These are phyloP conservation scores for Seira musarum DNA, from an alignment of 2,888 invertebrate genomes.

Conservation along the genomic window DNA sequence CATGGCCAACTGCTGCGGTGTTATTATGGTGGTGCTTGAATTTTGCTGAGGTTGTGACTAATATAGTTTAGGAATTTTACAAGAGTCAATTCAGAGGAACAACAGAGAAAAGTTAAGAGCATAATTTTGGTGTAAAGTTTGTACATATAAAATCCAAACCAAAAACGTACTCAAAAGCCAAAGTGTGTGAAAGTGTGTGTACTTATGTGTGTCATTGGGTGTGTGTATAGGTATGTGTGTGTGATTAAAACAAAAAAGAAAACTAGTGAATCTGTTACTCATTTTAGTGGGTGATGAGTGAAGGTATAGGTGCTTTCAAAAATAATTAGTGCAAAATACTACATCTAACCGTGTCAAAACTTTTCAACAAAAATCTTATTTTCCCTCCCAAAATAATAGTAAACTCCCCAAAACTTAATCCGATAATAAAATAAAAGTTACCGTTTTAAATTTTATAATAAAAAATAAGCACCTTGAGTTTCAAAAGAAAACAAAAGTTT, in stretches of 20 bases:
- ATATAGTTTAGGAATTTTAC: conserved; percentile 33
- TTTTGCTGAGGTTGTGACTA: conserved; percentile 65
- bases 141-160: background rate
- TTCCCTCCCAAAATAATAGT: too few relatives aligned
- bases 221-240: background rate
- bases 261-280: too few relatives aligned
- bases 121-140: background rate
- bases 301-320: background rate
- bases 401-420: too few relatives aligned
- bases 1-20: conserved; percentile 69
- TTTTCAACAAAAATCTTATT: too few relatives aligned
- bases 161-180: background rate
- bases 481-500: too few relatives aligned
- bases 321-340: conserved; percentile 18
- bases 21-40: conserved; percentile 69
- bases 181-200: too few relatives aligned
- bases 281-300: background rate
- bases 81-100: conserved; percentile 39
- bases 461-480: too few relatives aligned
- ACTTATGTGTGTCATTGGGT: background rate
- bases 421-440: too few relatives aligned
- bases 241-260: background rate
- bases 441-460: too few relatives aligned
- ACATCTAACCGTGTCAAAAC: background rate
- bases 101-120: conserved; percentile 36